Evolutionary conservation across 2,113 vertebrate genomes (phyloP).

Genomic region (Trematocara marginatum): DNA sequence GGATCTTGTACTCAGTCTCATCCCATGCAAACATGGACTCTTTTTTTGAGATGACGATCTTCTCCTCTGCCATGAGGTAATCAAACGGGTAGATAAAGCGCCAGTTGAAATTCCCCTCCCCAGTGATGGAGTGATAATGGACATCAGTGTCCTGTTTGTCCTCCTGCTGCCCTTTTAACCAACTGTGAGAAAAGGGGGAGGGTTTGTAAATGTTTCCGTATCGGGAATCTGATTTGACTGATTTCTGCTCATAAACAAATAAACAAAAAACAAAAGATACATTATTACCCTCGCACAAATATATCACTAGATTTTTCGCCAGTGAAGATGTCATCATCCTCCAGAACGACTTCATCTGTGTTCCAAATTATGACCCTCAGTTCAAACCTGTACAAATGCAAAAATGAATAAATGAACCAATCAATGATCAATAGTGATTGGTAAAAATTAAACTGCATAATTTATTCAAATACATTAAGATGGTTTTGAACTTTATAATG

Average conservation of each 20-base stretch:
- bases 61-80: constrained; percentile 95
- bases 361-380: constrained; percentile 97
- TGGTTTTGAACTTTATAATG: neutral
- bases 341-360: constrained; percentile 95
- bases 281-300: constrained; percentile 89
- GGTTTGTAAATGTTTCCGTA: neutral
- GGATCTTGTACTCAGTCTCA: constrained; percentile 97
- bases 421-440: neutral
- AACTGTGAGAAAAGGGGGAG: constrained; percentile 69
- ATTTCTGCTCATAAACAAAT: neutral
- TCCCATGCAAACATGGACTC: constrained; percentile 99
- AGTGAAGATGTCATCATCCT: constrained; percentile 98
- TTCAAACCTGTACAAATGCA: constrained; percentile 80
- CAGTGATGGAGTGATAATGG: constrained; percentile 96
- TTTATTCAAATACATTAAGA: neutral
- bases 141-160: constrained; percentile 98
- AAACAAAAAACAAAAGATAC: neutral
- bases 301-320: constrained; percentile 99
- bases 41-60: constrained; percentile 96
- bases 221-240: neutral
- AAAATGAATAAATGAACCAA: neutral
- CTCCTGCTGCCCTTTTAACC: constrained; percentile 97
- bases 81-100: constrained; percentile 93
- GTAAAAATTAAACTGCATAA: accelerated
- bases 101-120: constrained; percentile 99